A percentile compares a stretch with the other conserved stretches of the same genome.
Conservation (phyloP, 2,888 invertebrate genomes). For the Formica aserva region DNA sequence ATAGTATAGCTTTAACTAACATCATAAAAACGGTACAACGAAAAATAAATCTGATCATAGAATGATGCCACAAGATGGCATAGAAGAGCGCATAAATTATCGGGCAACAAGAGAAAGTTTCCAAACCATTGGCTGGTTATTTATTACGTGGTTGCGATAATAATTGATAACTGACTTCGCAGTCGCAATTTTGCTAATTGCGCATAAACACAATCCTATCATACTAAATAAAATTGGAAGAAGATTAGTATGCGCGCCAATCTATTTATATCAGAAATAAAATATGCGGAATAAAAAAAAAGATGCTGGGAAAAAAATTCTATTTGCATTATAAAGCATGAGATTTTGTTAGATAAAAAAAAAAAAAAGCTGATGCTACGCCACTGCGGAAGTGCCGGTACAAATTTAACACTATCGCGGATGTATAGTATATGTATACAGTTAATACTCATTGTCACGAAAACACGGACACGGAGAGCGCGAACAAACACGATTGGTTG, state of each 20-base stretch:
- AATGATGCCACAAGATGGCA: background rate
- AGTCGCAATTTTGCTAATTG: conserved; percentile 8
- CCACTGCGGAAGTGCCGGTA: conserved; percentile 37
- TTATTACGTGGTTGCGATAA: conserved; percentile 35
- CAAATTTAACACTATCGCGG: conserved; percentile 56
- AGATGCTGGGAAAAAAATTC: background rate
- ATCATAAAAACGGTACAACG: background rate
- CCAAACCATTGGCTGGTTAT: background rate
- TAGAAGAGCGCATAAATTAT: background rate
- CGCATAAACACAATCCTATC: conserved; percentile 26
- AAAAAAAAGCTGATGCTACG: background rate
- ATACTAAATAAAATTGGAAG: conserved; percentile 4
- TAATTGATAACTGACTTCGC: background rate
- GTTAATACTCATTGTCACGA: conserved; percentile 72
- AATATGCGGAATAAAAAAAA: background rate
- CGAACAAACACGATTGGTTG: conserved; percentile 70
- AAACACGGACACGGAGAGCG: conserved; percentile 54
- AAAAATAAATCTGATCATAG: background rate
- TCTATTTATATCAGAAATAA: background rate
- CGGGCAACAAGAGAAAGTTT: conserved; percentile 41
- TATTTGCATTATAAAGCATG: background rate
- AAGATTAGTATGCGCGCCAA: background rate
- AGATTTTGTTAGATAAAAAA: background rate
- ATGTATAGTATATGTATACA: conserved; percentile 59
- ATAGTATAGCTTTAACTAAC: background rate